phyloP scores from a whole-genome alignment of 1,140 invertebrate species.

The Drosophila yakuba region DNA sequence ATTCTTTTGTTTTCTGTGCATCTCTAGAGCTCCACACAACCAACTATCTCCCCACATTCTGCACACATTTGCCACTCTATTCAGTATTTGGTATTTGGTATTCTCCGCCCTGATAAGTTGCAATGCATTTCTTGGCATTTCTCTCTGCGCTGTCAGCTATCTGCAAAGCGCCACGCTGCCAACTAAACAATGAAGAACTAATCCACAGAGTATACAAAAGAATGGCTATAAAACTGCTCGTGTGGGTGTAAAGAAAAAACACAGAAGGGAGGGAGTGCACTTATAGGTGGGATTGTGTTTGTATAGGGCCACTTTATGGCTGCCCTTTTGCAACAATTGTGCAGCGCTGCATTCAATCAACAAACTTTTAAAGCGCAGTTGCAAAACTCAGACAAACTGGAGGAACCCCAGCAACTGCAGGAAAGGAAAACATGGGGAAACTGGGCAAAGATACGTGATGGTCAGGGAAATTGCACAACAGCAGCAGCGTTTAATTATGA shows the following conservation, averaged over 20 bases:
- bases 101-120: constrained; percentile 43
- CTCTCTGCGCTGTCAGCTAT: constrained; percentile 57
- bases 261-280: constrained; percentile 8
- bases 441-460: constrained; percentile 48
- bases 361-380: constrained; percentile 80
- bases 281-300: constrained; percentile 30
- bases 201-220: constrained; percentile 81
- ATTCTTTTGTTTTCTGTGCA: constrained; percentile 3
- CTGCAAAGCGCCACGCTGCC: constrained; percentile 74
- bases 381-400: constrained; percentile 66
- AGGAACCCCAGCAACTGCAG: not conserved
- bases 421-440: constrained; percentile 16
- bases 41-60: constrained; percentile 34
- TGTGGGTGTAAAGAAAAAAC: constrained; percentile 14
- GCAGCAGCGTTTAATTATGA: constrained; percentile 77
- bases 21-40: constrained; percentile 40
- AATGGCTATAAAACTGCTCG: constrained; percentile 74
- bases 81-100: constrained; percentile 11
- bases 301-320: constrained; percentile 78
- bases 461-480: constrained; percentile 55
- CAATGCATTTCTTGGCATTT: constrained; percentile 55
- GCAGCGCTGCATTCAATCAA: constrained; percentile 80
- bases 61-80: constrained; percentile 15
- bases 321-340: constrained; percentile 81
- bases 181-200: constrained; percentile 83